Evolutionary conservation across 2,113 vertebrate species (phyloP).

Genomic region (Petromus typicus): DNA sequence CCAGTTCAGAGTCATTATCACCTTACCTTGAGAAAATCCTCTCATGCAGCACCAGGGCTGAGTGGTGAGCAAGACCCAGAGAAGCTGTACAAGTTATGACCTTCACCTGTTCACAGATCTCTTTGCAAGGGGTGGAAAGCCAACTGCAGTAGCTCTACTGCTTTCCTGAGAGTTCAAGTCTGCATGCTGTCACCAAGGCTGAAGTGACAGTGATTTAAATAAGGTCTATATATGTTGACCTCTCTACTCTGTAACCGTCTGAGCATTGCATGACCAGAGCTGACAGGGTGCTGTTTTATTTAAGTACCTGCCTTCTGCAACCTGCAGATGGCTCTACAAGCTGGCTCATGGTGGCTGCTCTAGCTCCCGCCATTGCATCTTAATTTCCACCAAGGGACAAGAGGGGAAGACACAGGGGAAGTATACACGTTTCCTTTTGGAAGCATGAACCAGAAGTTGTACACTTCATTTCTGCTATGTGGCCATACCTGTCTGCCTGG

Average conservation of each 20-base stretch:
- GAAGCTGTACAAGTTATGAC: rapidly evolving
- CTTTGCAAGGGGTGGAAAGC: not conserved
- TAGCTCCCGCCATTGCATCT: constrained; percentile 29
- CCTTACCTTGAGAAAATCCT: not conserved
- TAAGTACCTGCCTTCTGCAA: not conserved
- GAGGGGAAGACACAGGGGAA: not conserved
- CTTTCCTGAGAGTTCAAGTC: not conserved
- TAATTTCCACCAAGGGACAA: not conserved
- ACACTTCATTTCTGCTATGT: not conserved
- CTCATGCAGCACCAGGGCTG: too few relatives aligned
- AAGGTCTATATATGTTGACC: not conserved
- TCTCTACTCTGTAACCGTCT: not conserved
- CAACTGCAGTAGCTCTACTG: not conserved
- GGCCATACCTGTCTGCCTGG: not conserved
- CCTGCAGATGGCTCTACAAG: too few relatives aligned
- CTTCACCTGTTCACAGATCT: rapidly evolving
- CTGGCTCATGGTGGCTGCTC: not conserved
- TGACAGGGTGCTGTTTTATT: not conserved
- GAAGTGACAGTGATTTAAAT: not conserved
- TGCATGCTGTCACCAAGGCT: not conserved
- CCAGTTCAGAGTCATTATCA: not conserved
- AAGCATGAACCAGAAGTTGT: not conserved
- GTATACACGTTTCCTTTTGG: not conserved
- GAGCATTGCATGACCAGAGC: not conserved
- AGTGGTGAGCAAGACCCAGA: not conserved